These are phyloP conservation scores for Rapana venosa DNA, from an alignment of 2,888 invertebrate genomes.

Conservation along the genomic window DNA sequence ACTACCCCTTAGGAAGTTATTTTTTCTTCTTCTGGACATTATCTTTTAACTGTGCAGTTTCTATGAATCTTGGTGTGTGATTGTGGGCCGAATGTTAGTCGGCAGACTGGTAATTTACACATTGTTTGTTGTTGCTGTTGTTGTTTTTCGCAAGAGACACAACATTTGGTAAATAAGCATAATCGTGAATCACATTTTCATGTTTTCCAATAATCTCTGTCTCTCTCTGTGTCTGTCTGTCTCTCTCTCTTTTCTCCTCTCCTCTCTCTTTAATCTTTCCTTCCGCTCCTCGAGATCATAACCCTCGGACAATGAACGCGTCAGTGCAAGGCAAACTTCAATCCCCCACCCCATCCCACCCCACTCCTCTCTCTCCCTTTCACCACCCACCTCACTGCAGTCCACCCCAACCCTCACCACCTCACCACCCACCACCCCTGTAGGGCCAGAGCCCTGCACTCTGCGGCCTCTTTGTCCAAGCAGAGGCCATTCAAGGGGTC, in stretches of 20 bases:
- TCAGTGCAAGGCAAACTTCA: background rate
- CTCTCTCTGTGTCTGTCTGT: background rate
- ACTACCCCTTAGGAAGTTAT: too few species aligned
- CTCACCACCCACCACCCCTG: background rate
- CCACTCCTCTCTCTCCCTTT: background rate
- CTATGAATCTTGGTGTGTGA: too few species aligned
- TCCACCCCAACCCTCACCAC: background rate
- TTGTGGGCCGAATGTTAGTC: too few species aligned
- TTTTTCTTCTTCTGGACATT: too few species aligned
- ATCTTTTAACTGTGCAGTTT: too few species aligned
- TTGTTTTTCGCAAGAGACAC: too few species aligned
- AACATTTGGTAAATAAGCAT: too few species aligned
- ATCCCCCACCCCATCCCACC: background rate
- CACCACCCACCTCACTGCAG: background rate
- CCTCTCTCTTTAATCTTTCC: background rate
- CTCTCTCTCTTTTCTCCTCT: background rate
- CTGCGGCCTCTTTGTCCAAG: background rate
- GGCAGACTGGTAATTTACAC: too few species aligned
- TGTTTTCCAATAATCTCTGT: background rate
- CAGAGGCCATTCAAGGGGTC: slow-evolving; percentile 13
- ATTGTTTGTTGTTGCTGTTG: too few species aligned
- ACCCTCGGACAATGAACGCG: background rate
- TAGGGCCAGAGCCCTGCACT: too few species aligned
- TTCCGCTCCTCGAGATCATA: background rate
- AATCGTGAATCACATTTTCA: too few species aligned